Conservation (phyloP, 1,140 invertebrate genomes). For the Theocolax elegans region DNA sequence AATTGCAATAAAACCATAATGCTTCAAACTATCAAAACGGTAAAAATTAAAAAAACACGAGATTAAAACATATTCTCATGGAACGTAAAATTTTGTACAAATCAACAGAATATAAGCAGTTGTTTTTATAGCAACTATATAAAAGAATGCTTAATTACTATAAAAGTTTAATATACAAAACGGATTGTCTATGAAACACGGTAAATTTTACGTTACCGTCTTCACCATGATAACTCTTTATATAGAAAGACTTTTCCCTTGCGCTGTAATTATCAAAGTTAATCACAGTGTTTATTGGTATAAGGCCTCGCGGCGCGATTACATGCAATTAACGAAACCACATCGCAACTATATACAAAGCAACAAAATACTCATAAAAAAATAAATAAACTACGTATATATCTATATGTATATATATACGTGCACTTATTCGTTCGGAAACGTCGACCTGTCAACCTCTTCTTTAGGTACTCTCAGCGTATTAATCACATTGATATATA, state of each 20-base stretch:
- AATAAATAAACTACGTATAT: conserved; percentile 14
- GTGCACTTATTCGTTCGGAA: neutral
- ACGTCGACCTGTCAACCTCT: conserved; percentile 32
- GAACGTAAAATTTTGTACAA: too few species aligned
- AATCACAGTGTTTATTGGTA: conserved; percentile 39
- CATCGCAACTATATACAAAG: conserved; percentile 8
- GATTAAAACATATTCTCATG: too few species aligned
- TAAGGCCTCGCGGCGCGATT: conserved; percentile 28
- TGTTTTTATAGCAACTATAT: too few species aligned
- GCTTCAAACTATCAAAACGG: too few species aligned
- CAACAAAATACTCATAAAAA: conserved; percentile 23
- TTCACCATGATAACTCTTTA: conserved; percentile 25
- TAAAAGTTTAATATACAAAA: neutral
- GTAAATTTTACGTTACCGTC: conserved; percentile 24
- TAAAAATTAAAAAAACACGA: too few species aligned
- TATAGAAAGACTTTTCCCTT: conserved; percentile 22
- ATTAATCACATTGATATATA: neutral
- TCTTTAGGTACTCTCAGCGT: conserved; percentile 13
- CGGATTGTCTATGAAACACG: neutral
- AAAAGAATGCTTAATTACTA: neutral
- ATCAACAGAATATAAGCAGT: too few species aligned
- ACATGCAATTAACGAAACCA: conserved; percentile 37
- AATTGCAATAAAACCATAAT: too few species aligned
- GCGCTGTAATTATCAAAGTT: conserved; percentile 29
- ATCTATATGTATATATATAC: neutral